Conservation (phyloP, 1,140 invertebrate genomes). For the Gryllus bimaculatus region DNA sequence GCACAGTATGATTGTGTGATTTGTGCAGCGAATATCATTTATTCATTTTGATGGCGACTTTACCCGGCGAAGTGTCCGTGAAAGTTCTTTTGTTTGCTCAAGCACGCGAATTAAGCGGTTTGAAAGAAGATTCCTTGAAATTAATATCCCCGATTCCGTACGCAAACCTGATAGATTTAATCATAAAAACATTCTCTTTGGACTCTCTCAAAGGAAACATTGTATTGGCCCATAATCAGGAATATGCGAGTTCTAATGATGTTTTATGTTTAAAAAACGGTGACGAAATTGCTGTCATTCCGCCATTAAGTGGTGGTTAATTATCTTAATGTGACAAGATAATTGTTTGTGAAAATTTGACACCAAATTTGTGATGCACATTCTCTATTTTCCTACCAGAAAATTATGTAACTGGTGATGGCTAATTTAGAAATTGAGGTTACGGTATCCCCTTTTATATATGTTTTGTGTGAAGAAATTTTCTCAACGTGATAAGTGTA, state of each 20-base stretch:
- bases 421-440: too few relatives aligned
- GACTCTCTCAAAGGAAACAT: neutral
- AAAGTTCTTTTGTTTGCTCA: neutral
- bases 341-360: too few relatives aligned
- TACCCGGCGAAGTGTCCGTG: neutral
- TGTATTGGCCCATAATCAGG: neutral
- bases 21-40: too few relatives aligned
- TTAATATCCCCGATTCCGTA: neutral
- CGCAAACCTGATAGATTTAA: neutral
- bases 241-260: neutral
- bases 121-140: neutral
- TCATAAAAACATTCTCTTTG: neutral
- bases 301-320: neutral
- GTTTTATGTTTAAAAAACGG: neutral
- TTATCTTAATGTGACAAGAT: too few relatives aligned
- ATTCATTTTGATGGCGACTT: too few relatives aligned
- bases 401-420: too few relatives aligned
- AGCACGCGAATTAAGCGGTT: neutral
- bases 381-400: too few relatives aligned
- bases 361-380: too few relatives aligned
- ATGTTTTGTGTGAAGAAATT: too few relatives aligned
- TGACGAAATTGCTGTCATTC: neutral
- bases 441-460: too few relatives aligned
- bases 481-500: too few relatives aligned
- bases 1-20: too few relatives aligned